Evolutionary conservation across 2,797 vertebrate genomes (phyloP), one percentile per base, ranked within the genome.

Genomic region (Nyctalus aviator): DNA sequence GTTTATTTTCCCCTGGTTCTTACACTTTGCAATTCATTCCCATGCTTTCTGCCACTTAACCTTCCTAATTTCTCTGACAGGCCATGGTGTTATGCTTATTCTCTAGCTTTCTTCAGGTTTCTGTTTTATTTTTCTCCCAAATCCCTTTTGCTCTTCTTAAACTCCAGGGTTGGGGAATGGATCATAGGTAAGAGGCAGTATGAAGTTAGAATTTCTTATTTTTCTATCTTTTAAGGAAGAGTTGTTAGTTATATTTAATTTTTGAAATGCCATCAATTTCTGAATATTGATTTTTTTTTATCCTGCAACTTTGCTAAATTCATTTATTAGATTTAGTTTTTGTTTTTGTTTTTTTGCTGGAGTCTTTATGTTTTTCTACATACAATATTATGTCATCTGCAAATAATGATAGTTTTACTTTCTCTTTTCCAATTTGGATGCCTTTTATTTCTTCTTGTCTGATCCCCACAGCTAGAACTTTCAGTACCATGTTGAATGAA

Each of bases 191-290:
- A n/a, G 15, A 20, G 50, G 14, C 69, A 75, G 20, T 72, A 1
- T 81, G 57, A 92, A 64, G 12, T 50, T 85, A 50, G 8, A 83
- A 32, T 44, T 86, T 46, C 32, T 77, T 64, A 78, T 21, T 86
- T 84, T 83, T 48, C n/a, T 48, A 20, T 72, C 78, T 55, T 93
- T 77, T 57, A 50, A 81, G 41, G 13, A 92, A 76, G 21, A 81
- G 30, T 53, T 71, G 17, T 55, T 78, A n/a, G 72, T 89, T 66
- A n/a, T 32, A 55, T 62, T 64, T 64, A n/a, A 66, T 66, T 66
- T 66, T 66, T 66, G 15, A 66, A 32, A 32, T 66, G n/a, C 17
- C 64, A 66, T 66, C 7, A 8, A 66, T 66, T 66, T 66, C 62
- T 66, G 64, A 18, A 32, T 32, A 66, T 66, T 66, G 62, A 66